A percentile compares a stretch with the other conserved stretches of the same genome.
Evolutionary conservation across 2,797 vertebrate species (phyloP).

Genomic region (Gobio occitaniae): DNA sequence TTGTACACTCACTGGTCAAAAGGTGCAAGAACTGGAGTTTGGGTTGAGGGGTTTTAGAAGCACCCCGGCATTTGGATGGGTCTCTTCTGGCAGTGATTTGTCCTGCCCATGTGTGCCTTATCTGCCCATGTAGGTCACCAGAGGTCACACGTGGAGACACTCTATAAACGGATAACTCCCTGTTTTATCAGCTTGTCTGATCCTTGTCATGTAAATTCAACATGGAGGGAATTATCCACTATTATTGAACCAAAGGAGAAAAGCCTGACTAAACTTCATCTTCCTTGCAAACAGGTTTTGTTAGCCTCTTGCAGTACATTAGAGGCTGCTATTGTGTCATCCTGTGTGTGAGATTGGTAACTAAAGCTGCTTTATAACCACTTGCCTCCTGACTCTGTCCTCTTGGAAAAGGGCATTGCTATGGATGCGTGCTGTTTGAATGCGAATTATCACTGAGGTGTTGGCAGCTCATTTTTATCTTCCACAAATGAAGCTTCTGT

Average conservation of each 20-base stretch:
- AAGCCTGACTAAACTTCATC: background rate
- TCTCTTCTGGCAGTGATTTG: slow-evolving; percentile 4
- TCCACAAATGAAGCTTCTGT: slow-evolving; percentile 37
- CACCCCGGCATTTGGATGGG: background rate
- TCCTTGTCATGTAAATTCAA: background rate
- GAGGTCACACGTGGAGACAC: slow-evolving; percentile 64
- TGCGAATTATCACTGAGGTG: slow-evolving; percentile 66
- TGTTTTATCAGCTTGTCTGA: slow-evolving; percentile 5
- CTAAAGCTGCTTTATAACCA: slow-evolving; percentile 36
- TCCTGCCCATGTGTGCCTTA: slow-evolving; percentile 44
- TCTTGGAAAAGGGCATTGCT: slow-evolving; percentile 55
- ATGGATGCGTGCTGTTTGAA: slow-evolving; percentile 54
- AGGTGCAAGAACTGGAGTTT: too few relatives aligned
- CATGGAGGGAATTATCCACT: background rate
- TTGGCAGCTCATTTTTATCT: slow-evolving; percentile 48
- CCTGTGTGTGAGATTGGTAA: slow-evolving; percentile 21
- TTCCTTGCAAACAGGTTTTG: background rate
- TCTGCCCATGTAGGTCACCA: slow-evolving; percentile 64
- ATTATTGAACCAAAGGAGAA: background rate
- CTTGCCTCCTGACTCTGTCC: slow-evolving; percentile 19
- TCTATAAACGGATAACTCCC: slow-evolving; percentile 28
- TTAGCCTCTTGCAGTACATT: background rate
- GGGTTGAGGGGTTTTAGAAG: too few relatives aligned
- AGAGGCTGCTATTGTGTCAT: background rate
- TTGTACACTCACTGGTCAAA: too few relatives aligned